Evolutionary conservation across 2,113 vertebrate species (phyloP).

Genomic region (Epinephelus moara): DNA sequence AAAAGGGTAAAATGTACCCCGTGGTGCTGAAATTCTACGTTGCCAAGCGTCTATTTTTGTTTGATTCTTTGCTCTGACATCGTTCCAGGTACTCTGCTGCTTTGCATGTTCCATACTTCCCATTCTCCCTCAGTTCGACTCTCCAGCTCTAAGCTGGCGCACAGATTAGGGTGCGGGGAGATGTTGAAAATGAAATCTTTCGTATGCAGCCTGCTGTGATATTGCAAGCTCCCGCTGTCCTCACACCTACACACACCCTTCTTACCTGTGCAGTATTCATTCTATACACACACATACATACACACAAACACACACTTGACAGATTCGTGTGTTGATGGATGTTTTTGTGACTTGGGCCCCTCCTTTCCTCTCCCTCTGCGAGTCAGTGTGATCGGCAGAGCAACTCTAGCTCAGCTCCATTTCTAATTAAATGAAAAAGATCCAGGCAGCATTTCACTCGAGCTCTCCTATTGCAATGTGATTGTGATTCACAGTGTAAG

Average conservation of each 20-base stretch:
- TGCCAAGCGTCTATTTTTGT: conserved; percentile 33
- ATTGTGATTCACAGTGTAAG: conserved; percentile 49
- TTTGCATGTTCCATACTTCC: conserved; percentile 40
- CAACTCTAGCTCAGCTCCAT: conserved; percentile 21
- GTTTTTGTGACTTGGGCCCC: conserved; percentile 22
- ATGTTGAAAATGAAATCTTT: conserved; percentile 69
- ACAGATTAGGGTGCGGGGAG: conserved; percentile 60
- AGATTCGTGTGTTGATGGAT: conserved; percentile 35
- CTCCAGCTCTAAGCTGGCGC: conserved; percentile 18
- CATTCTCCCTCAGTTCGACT: conserved; percentile 32
- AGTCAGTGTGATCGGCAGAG: conserved; percentile 31
- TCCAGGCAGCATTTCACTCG: conserved; percentile 29
- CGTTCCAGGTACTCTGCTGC: conserved; percentile 2
- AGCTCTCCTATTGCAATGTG: conserved; percentile 9
- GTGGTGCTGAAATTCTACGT: conserved; percentile 3
- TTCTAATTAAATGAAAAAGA: conserved; percentile 67
- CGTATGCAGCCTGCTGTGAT: conserved; percentile 65
- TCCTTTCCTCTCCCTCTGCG: background rate
- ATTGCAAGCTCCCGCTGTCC: conserved; percentile 54
- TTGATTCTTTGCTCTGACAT: conserved; percentile 31
- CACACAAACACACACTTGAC: background rate
- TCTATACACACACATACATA: conserved; percentile 9
- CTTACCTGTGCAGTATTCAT: conserved; percentile 44
- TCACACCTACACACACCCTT: conserved; percentile 25
- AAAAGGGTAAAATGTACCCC: background rate